These are phyloP conservation scores for Chaetodon trifasciatus DNA, from an alignment of 2,797 vertebrate species.

Conservation along the genomic window DNA sequence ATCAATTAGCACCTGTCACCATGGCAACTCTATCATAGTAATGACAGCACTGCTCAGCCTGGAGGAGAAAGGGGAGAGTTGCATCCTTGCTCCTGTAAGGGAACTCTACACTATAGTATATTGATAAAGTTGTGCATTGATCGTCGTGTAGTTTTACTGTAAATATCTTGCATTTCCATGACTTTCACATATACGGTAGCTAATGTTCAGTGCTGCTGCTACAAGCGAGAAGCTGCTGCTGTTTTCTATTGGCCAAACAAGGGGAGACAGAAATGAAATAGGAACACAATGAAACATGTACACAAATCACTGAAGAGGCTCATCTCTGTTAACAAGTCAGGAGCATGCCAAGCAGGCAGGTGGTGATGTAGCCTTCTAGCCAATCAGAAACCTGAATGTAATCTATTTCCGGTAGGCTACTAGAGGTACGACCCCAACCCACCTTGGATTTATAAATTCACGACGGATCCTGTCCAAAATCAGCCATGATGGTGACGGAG, in stretches of 20 bases:
- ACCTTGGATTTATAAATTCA: too few species aligned
- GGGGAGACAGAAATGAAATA: conserved; percentile 85
- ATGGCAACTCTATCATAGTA: conserved; percentile 78
- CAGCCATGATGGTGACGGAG: too few species aligned
- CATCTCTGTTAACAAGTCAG: not conserved
- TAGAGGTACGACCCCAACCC: too few species aligned
- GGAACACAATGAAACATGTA: conserved; percentile 60
- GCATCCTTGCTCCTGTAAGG: conserved; percentile 33
- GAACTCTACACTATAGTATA: conserved; percentile 28
- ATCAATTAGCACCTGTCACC: conserved; percentile 85
- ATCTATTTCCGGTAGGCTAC: too few species aligned
- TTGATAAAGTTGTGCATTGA: conserved; percentile 12
- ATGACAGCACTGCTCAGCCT: conserved; percentile 58
- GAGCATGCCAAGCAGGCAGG: too few species aligned
- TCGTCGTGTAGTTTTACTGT: not conserved
- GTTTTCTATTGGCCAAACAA: conserved; percentile 82
- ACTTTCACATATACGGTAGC: conserved; percentile 34
- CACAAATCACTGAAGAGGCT: conserved; percentile 54
- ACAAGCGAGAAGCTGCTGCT: not conserved
- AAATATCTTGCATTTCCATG: conserved; percentile 71
- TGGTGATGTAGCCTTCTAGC: too few species aligned
- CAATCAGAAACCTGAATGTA: too few species aligned
- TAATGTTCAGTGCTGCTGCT: not conserved
- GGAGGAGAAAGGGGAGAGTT: conserved; percentile 26
- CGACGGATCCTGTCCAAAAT: too few species aligned